A percentile compares a stretch with the other conserved stretches of the same genome.
These are phyloP conservation scores for Lysiphlebus fabarum DNA, from an alignment of 1,140 invertebrate genomes.

Conservation along the genomic window DNA sequence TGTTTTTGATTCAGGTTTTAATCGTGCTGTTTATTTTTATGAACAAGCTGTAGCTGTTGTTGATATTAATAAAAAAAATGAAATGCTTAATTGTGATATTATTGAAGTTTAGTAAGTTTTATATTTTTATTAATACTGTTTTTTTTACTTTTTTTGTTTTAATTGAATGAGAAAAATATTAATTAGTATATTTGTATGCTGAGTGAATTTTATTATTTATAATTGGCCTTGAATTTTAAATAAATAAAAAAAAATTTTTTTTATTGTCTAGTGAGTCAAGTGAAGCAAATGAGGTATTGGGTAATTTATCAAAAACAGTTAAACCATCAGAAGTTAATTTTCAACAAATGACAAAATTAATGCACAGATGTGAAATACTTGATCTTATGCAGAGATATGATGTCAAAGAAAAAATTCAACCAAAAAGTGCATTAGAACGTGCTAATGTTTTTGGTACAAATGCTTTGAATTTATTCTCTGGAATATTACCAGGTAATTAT, in stretches of 20 bases:
- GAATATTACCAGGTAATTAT: constrained; percentile 72
- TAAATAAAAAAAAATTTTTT: neutral
- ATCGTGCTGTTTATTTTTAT: constrained; percentile 63
- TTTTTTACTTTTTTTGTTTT: neutral
- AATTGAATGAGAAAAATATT: neutral
- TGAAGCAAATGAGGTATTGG: constrained; percentile 61
- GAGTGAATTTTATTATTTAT: neutral
- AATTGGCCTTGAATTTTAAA: neutral
- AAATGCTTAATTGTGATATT: constrained; percentile 73
- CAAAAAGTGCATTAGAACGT: constrained; percentile 19
- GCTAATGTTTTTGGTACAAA: constrained; percentile 36
- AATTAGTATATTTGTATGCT: neutral
- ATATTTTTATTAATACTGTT: neutral
- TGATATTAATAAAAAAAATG: constrained; percentile 63
- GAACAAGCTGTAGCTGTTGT: constrained; percentile 79
- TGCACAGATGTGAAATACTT: constrained; percentile 70
- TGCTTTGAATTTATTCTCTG: constrained; percentile 67
- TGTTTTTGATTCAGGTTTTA: constrained; percentile 18
- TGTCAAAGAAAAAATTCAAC: neutral
- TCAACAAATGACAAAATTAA: constrained; percentile 69
- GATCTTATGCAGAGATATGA: constrained; percentile 35
- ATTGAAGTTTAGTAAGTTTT: constrained; percentile 77
- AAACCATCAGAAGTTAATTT: constrained; percentile 64
- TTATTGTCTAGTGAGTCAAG: constrained; percentile 61
- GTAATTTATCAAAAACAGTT: constrained; percentile 58